Evolutionary conservation across 2,888 invertebrate genomes (phyloP).

Genomic region (Scaptodrosophila latifasciaeformis): DNA sequence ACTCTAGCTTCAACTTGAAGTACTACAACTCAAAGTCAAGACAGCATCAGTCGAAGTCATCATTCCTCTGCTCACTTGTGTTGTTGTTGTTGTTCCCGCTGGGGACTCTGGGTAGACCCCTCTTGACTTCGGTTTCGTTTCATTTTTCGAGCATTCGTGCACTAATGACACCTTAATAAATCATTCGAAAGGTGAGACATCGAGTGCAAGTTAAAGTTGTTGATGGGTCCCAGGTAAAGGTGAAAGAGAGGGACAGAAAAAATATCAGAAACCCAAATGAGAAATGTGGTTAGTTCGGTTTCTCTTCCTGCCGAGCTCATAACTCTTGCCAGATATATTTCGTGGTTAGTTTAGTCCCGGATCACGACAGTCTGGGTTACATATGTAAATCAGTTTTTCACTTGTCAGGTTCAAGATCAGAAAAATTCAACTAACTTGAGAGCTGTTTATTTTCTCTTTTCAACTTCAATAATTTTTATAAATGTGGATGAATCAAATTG

Average conservation of each 20-base stretch:
- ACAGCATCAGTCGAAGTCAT: slow-evolving; percentile 7
- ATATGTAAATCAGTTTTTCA: slow-evolving; percentile 37
- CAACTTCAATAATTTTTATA: no score
- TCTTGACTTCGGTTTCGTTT: slow-evolving; percentile 59
- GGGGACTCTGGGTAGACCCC: slow-evolving; percentile 23
- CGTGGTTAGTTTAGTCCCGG: background rate
- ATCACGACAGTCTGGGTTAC: slow-evolving; percentile 12
- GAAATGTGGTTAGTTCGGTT: slow-evolving; percentile 51
- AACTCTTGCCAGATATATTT: slow-evolving; percentile 4
- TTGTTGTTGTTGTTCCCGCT: slow-evolving; percentile 9
- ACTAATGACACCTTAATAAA: slow-evolving; percentile 74
- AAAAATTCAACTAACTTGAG: no score
- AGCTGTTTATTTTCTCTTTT: no score
- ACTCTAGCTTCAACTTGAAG: slow-evolving; percentile 27
- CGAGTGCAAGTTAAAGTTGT: slow-evolving; percentile 65
- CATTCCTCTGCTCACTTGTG: slow-evolving; percentile 4
- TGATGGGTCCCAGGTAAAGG: slow-evolving; percentile 39
- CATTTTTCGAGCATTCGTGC: slow-evolving; percentile 63
- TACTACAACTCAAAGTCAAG: slow-evolving; percentile 45
- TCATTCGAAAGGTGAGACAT: slow-evolving; percentile 74
- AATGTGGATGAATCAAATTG: no score
- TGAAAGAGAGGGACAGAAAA: slow-evolving; percentile 12
- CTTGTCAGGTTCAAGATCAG: no score
- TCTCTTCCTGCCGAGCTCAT: background rate
- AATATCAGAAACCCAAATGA: slow-evolving; percentile 40